Base-by-base conservation (phyloP, 2,113 vertebrate genomes). In the Aythya baeri region DNA sequence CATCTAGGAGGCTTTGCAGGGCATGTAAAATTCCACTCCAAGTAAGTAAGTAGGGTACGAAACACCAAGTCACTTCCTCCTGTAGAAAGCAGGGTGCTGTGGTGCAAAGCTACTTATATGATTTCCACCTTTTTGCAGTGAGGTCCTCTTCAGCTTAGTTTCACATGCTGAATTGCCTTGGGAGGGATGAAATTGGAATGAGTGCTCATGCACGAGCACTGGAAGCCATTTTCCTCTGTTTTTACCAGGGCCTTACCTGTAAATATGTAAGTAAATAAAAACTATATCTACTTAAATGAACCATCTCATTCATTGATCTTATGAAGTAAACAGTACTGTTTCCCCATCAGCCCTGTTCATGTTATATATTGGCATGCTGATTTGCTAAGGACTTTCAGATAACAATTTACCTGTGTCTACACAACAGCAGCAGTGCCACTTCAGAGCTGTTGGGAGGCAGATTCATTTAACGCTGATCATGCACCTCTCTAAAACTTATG, bases 71-170 rank as follows among this genome's bases (percentile, higher is more conserved):
- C 1, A 1, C 13, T 89, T 74, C 34, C 49, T 75, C 66, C 49
- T 31, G 4, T 6, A 25, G 59, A 58, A 86, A 70, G 49, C 63
- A 77, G 70, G 44, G 63, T 43, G 18, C 6, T 26, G 1, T 65
- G 76, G 74, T 77, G 84, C 20, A 26, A 25, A 94, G 94, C 63
- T 23, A 92, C 98, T 98, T 93, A 99, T 98, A 98, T 98, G 97
- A 99, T 98, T 97, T 99, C 99, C 14, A 97, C 93, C 3, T 98
- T 94, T 34, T 96, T 89, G 38, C 99, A 99, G 83, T 98, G 98
- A 38, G 98, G 97, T 74, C 97, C 98, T 44, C 97, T 96, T 27
- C 96, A 95, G 59, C 98, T 98, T n/a, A 99, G 62, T 74, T 97
- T 98, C 85, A 99, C 58, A 11, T 97, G 98, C 67, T 89, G 70